Base-by-base conservation (phyloP, 2,888 invertebrate species). In the Perizoma flavofasciatum region DNA sequence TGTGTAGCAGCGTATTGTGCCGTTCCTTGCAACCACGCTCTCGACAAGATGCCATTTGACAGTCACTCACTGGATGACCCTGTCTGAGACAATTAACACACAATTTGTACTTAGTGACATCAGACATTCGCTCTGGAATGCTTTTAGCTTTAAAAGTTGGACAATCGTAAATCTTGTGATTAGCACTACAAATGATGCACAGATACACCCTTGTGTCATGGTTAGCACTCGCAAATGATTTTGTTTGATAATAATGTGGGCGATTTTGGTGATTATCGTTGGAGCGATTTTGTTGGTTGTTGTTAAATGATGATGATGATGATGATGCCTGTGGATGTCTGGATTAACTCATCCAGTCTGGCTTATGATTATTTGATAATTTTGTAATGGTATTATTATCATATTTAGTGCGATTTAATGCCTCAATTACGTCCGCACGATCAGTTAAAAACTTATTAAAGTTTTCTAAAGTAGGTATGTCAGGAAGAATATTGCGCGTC, bases 81-180 rank as follows among this genome's bases (percentile, higher is more conserved):
- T 64, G 66, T 32, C 70, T 52, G 0, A 71, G 47, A 10, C 72
- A 72, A 41, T 71, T 70, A 0, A 10, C 0, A 46, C 71, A 73
- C 37, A 73, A 43, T 37, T 73, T 70, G 9, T 57, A 63, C 43
- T 62, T 61, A 0, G 39, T 37, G 4, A 69, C 65, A 45, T 63
- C 61, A n/a, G 37, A 11, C 7, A 63, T 45, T 41, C 53, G 50
- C 7, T 65, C 63, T 6, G 56, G 45, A n/a, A 69, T 33, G 6
- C 33, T 40, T 39, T 69, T 71, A 3, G 63, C 40, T 37, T 67
- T 67, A 49, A 72, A 74, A 3, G 45, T 63, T 0, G 61, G 61
- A 58, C 72, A 74, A 40, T 72, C 67, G 53, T 69, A 72, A 6
- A 73, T 72, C 43, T 49, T 60, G 51, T 75, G 75, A 32, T 54